These are phyloP conservation scores for Fulmarus glacialis DNA, from an alignment of 2,113 vertebrate species.

Conservation along the genomic window DNA sequence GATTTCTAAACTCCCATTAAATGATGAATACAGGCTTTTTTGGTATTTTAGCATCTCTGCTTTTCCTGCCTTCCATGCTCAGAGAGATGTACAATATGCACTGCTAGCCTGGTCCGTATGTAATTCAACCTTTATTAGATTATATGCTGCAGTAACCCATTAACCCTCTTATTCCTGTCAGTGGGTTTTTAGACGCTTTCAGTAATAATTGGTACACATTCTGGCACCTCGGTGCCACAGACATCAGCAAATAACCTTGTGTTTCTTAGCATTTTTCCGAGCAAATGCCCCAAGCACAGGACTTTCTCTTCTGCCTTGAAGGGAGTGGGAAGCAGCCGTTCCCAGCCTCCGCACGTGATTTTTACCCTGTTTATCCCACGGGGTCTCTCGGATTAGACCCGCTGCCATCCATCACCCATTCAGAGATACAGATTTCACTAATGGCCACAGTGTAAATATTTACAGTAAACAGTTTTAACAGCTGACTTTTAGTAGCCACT, in stretches of 20 bases:
- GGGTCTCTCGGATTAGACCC: constrained; percentile 39
- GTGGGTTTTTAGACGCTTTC: neutral
- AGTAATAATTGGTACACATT: neutral
- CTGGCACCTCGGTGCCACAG: neutral
- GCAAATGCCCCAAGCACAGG: neutral
- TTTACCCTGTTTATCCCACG: constrained; percentile 33
- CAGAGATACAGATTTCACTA: constrained; percentile 37
- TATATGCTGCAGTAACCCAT: neutral
- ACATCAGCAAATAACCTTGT: neutral
- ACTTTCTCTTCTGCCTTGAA: neutral
- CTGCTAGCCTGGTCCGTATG: neutral
- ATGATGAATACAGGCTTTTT: neutral
- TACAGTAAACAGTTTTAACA: constrained; percentile 49
- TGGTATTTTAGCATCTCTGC: neutral
- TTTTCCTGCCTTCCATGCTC: neutral
- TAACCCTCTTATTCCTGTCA: neutral
- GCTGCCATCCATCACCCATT: constrained; percentile 40
- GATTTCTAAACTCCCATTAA: neutral
- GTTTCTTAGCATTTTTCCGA: neutral
- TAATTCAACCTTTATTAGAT: neutral
- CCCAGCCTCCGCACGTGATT: neutral
- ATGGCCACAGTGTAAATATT: constrained; percentile 66
- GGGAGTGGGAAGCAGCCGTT: neutral
- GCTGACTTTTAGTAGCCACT: constrained; percentile 48
- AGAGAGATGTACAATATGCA: neutral